Evolutionary conservation across 2,113 vertebrate genomes (phyloP).

Genomic region (Salvelinus sp.): DNA sequence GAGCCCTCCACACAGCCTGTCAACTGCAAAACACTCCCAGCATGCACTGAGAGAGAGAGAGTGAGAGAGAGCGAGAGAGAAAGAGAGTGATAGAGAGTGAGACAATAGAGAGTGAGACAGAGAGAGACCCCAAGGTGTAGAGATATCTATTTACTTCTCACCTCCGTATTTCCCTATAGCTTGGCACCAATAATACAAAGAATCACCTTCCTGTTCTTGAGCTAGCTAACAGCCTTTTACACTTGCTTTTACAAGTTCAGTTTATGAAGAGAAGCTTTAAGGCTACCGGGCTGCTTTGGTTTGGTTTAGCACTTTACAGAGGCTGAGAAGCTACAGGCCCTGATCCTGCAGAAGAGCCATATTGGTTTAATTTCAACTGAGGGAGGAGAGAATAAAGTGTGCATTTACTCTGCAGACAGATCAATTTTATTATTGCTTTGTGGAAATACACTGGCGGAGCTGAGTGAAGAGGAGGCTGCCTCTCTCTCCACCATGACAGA

Average conservation of each 20-base stretch:
- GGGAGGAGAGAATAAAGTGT: conserved; percentile 55
- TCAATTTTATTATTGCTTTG: conserved; percentile 56
- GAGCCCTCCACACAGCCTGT: no score
- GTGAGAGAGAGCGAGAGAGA: not conserved
- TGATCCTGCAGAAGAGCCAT: conserved; percentile 5
- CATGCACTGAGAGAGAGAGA: not conserved
- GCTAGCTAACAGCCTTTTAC: no score
- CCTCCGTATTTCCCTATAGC: not conserved
- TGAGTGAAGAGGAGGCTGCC: not conserved
- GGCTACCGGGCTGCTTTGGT: conserved; percentile 20
- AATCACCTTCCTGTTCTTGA: not conserved
- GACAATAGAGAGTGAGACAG: not conserved
- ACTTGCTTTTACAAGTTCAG: no score
- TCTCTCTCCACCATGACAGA: conserved; percentile 17
- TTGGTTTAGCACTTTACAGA: conserved; percentile 11
- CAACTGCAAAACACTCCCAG: no score
- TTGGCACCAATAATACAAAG: not conserved
- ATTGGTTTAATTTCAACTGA: conserved; percentile 51
- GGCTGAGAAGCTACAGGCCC: not conserved
- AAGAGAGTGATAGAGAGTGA: not conserved
- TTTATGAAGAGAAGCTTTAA: no score
- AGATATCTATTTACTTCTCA: no score
- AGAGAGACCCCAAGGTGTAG: not conserved
- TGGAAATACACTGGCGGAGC: conserved; percentile 33
- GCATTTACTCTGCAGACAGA: conserved; percentile 59